Conservation (phyloP, 1,140 invertebrate genomes). For the Venturia canescens region DNA sequence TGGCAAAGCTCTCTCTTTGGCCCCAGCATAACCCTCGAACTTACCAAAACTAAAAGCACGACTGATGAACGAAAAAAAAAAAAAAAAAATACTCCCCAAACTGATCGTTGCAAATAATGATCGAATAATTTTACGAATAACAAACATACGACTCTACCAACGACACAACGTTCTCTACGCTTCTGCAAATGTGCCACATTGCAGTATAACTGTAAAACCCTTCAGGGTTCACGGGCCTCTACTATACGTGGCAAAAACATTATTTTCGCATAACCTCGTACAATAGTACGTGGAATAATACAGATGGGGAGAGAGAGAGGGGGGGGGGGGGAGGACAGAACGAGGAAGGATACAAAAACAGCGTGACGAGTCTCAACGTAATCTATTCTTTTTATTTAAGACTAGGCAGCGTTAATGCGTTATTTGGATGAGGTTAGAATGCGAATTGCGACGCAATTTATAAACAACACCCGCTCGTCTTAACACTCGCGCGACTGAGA, state of each 20-base stretch:
- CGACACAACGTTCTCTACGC: conserved; percentile 73
- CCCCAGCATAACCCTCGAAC: conserved; percentile 6
- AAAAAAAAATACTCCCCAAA: conserved; percentile 19
- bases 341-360: conserved; percentile 32
- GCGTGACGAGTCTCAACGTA: conserved; percentile 31
- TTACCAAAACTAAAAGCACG: conserved; percentile 8
- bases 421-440: conserved; percentile 61
- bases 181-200: conserved; percentile 78
- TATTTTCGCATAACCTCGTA: conserved; percentile 73
- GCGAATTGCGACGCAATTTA: conserved; percentile 67
- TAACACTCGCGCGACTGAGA: background rate
- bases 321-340: background rate
- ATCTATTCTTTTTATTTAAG: background rate
- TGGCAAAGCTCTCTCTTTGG: too few relatives aligned
- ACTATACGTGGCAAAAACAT: conserved; percentile 76
- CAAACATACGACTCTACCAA: conserved; percentile 63
- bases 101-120: background rate
- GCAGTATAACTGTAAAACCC: conserved; percentile 78
- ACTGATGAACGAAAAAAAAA: background rate
- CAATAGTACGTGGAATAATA: background rate
- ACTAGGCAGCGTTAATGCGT: background rate
- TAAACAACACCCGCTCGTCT: conserved; percentile 44
- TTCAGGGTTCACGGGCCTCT: conserved; percentile 75
- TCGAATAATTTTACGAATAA: conserved; percentile 50
- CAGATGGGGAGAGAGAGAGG: background rate